A percentile compares a stretch with the other conserved stretches of the same genome.
Evolutionary conservation across 2,113 vertebrate species (phyloP).

Genomic region (Azemiops feae): DNA sequence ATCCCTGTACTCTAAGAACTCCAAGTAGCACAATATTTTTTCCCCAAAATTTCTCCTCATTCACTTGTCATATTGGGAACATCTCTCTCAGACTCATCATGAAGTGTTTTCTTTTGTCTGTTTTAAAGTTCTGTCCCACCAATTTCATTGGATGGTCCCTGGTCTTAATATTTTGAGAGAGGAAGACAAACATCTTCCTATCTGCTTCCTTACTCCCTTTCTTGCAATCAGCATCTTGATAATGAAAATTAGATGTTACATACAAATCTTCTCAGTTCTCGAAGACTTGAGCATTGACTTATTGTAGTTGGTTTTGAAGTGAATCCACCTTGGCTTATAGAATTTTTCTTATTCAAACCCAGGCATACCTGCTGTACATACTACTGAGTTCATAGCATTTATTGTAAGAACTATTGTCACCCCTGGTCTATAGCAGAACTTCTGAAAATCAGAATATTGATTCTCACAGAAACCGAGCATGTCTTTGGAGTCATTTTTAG

Average conservation of each 20-base stretch:
- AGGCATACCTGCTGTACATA: not conserved
- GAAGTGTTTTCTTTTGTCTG: not conserved
- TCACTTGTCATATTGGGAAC: not conserved
- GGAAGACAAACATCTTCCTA: not conserved
- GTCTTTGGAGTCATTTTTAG: not conserved
- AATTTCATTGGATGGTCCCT: not conserved
- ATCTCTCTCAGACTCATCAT: not conserved
- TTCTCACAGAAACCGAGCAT: not conserved
- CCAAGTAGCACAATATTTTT: not conserved
- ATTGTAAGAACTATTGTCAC: not conserved
- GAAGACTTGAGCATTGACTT: not conserved
- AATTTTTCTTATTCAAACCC: not conserved
- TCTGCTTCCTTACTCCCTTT: not conserved
- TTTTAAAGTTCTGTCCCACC: not conserved
- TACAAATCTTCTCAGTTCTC: not conserved
- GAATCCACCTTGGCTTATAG: not conserved
- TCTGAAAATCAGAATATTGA: not conserved
- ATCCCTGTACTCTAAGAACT: not conserved
- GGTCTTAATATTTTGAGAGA: not conserved
- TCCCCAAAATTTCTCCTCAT: not conserved
- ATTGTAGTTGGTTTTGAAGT: not conserved
- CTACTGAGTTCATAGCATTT: not conserved
- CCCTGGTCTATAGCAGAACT: not conserved
- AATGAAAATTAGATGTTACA: not conserved
- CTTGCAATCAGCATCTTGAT: not conserved